Evolutionary conservation across 2,888 invertebrate species (phyloP), one percentile per base, ranked within the genome.

Genomic region (Xestia c-nigrum): DNA sequence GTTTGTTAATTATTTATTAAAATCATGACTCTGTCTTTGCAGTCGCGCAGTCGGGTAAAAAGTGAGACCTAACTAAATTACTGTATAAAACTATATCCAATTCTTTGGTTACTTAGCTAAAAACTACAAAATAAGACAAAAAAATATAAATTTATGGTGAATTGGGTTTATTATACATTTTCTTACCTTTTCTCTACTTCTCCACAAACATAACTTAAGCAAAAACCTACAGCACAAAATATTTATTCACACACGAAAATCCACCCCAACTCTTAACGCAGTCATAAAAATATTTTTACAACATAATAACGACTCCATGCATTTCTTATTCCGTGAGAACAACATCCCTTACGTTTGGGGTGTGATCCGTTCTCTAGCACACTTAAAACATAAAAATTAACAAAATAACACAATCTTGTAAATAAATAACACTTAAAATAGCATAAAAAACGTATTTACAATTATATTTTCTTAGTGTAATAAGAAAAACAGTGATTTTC

Each of bases 331-430:
- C 91, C 38, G 73, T 74, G 89, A 90, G 91, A 93, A 94, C 89
- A 95, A 94, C 94, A 94, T 92, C 92, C 93, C 93, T 92, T 88
- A 85, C 90, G 91, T 92, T 92, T 93, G 94, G 96, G 96, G 96
- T 96, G 96, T 96, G 96, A 95, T 94, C 95, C 89, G 90, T 89
- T 86, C 87, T 90, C 86, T 92, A 92, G 91, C 92, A 91, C 91
- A 92, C 90, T 91, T 87, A 88, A 90, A 93, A 92, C 92, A 92
- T 94, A 90, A 93, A 93, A 89, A 93, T 92, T 92, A 92, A 93
- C 92, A 93, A 94, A 93, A 94, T 93, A 94, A 93, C 89, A 88
- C 86, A 86, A 84, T 90, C 87, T 90, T 90, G 88, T 92, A 92
- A 92, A 93, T 90, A 92, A 92, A 91, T 89, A 81, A 85, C 84